Evolutionary conservation across 2,113 vertebrate species (phyloP).

Genomic region (Girardinichthys multiradiatus): DNA sequence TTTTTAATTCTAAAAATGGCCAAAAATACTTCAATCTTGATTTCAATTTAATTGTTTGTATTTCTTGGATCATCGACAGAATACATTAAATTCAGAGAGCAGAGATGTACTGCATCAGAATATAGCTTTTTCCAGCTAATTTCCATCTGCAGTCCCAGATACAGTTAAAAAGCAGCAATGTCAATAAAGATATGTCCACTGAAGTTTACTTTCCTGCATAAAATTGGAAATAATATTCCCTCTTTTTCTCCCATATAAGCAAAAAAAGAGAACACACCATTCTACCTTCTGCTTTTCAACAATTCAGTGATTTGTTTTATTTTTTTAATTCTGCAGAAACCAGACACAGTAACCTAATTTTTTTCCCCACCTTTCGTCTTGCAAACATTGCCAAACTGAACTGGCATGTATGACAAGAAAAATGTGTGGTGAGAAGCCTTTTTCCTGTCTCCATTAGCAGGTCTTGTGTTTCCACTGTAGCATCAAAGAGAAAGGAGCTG

Average conservation of each 20-base stretch:
- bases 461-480: slow-evolving; percentile 70
- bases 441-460: slow-evolving; percentile 73
- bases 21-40: too few relatives aligned
- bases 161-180: background rate
- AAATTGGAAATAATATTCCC: background rate
- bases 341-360: slow-evolving; percentile 41
- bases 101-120: too few relatives aligned
- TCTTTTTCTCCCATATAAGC: background rate
- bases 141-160: too few relatives aligned
- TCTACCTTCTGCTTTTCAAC: background rate
- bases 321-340: slow-evolving; percentile 14
- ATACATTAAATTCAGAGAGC: too few relatives aligned
- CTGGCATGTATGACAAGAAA: slow-evolving; percentile 65
- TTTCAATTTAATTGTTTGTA: too few relatives aligned
- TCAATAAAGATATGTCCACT: background rate
- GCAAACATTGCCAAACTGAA: slow-evolving; percentile 61
- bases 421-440: slow-evolving; percentile 58
- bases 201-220: background rate
- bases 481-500: slow-evolving; percentile 70
- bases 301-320: background rate
- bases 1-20: too few relatives aligned
- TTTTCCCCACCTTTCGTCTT: slow-evolving; percentile 10
- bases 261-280: background rate
- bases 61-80: too few relatives aligned
- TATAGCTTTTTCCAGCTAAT: too few relatives aligned